Evolutionary conservation across 2,113 vertebrate genomes (phyloP), one percentile per base, ranked within the genome.

Genomic region (Sinocyclocheilus rhinocerous): DNA sequence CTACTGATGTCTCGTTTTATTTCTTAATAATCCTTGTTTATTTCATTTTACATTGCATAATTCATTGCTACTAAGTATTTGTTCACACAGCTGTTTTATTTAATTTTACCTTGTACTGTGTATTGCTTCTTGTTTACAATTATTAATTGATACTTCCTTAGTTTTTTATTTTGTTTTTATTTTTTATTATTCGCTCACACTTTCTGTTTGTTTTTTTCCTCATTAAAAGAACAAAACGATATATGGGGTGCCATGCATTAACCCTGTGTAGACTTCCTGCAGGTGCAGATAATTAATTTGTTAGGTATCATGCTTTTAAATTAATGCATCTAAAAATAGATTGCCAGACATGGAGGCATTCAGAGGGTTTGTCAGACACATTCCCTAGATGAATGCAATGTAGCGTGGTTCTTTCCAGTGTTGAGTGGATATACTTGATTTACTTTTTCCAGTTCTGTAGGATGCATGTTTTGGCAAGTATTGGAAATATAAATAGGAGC

Each of bases 341-440:
- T 48, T 75, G 6, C 42, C 42, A 75, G 42, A 48, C 42, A 48
- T 48, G 5, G n/a, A 75, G 42, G 42, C 22, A 48, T 48, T 75
- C 39, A 15, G 22, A 24, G 6, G 42, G 42, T 75, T 75, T 75
- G 42, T 48, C 72, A 75, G 72, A 75, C 39, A 42, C 70, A 48
- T 39, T 45, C 39, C 12, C 20, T 48, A 48, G 72, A 48, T 75
- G 22, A 75, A 75, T n/a, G 12, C 36, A 75, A 48, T 75, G 39
- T 29, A 55, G 45, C 7, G 15, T 15, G 48, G 75, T 33, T 8
- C 3, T 48, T 48, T 42, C 12, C 48, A 50, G 48, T 77, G 48
- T 77, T 77, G 48, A n/a, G 48, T 77, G 45, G 26, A 77, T 77
- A 77, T 77, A 77, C 48, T 33, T 55, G 15, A 77, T 77, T n/a